phyloP scores from a whole-genome alignment of 2,113 vertebrate species.

The Electrona antarctica region DNA sequence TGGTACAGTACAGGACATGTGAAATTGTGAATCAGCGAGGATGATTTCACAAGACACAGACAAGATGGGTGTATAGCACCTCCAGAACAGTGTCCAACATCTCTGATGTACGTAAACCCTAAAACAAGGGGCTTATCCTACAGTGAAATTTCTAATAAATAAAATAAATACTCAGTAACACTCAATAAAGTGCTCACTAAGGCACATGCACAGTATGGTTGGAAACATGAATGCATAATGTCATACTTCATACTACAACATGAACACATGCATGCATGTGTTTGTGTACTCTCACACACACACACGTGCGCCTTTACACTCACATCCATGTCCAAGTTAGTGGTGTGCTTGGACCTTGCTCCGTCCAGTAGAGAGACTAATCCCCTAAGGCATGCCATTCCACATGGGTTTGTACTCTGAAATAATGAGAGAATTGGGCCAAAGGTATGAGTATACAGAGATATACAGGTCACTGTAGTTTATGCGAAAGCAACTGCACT shows the following conservation, averaged over 20 bases:
- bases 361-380: constrained; percentile 59
- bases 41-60: constrained; percentile 32
- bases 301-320: background rate
- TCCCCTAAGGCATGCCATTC: constrained; percentile 65
- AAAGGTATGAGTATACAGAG: constrained; percentile 53
- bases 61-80: constrained; percentile 25
- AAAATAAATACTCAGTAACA: too few relatives aligned
- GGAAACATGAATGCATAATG: background rate
- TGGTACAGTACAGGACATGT: background rate
- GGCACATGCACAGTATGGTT: constrained; percentile 2
- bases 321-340: background rate
- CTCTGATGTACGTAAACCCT: constrained; percentile 11
- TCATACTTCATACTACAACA: too few relatives aligned
- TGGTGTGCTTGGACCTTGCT: constrained; percentile 9
- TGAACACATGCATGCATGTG: background rate
- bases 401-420: constrained; percentile 46
- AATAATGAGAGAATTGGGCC: constrained; percentile 65
- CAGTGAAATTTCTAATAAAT: too few relatives aligned
- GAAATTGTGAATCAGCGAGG: constrained; percentile 33
- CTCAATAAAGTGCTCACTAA: constrained; percentile 22
- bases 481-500: constrained; percentile 19
- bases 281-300: background rate
- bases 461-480: constrained; percentile 24
- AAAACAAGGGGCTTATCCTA: too few relatives aligned
- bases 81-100: constrained; percentile 56